These are phyloP conservation scores for Phalacrocorax pelagicus DNA, from an alignment of 2,113 vertebrate species.

Conservation along the genomic window DNA sequence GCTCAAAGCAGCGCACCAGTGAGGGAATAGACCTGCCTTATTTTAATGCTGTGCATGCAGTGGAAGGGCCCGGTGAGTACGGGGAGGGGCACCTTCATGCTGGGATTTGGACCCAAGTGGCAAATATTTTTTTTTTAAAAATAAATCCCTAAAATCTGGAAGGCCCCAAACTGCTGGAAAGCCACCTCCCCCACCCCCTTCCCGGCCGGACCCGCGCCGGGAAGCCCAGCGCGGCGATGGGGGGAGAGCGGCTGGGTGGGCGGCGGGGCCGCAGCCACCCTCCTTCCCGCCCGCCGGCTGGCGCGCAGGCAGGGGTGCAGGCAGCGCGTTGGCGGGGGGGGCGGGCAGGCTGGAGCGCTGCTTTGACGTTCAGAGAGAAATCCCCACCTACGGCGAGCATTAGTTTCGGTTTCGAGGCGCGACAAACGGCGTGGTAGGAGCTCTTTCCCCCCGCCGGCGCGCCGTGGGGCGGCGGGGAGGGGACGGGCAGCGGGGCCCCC, in stretches of 20 bases:
- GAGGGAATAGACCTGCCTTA: not conserved
- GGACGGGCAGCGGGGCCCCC: not conserved
- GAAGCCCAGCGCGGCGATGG: not conserved
- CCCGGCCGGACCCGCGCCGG: not conserved
- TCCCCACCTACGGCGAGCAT: conserved; percentile 31
- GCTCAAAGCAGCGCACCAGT: not conserved
- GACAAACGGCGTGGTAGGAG: not conserved
- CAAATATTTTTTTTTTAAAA: not conserved
- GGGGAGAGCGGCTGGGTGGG: not conserved
- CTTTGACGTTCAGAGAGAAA: not conserved
- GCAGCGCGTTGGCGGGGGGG: not conserved
- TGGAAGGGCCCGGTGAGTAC: accelerated
- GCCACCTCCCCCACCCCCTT: accelerated
- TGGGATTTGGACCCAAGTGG: not conserved
- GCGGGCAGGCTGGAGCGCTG: not conserved
- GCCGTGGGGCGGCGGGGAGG: not conserved
- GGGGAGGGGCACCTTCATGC: not conserved
- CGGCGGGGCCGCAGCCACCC: not conserved
- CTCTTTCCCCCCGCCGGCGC: not conserved
- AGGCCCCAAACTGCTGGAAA: not conserved
- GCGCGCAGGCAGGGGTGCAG: not conserved
- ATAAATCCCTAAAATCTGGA: not conserved
- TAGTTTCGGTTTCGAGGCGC: conserved; percentile 30
- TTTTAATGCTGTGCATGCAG: accelerated
- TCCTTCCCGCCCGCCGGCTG: not conserved